These are phyloP conservation scores for Notolepis coatsorum DNA, from an alignment of 2,797 vertebrate species.

Conservation along the genomic window DNA sequence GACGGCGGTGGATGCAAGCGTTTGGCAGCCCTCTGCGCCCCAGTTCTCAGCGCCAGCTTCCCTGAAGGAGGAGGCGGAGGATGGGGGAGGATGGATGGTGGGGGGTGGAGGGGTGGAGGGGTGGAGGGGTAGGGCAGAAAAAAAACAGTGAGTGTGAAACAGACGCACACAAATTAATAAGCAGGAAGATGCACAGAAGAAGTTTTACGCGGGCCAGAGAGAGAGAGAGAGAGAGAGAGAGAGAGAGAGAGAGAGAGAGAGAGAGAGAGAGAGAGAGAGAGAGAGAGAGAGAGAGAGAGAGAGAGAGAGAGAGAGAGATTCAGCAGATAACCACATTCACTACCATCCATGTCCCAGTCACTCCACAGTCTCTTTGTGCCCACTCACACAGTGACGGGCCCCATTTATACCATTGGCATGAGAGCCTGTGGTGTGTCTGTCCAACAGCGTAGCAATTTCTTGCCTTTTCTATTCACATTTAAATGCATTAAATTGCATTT, in stretches of 20 bases:
- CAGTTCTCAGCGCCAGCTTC: conserved; percentile 94
- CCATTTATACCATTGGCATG: conserved; percentile 26
- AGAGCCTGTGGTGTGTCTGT: too few species aligned
- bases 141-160: conserved; percentile 29
- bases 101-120: conserved; percentile 66
- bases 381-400: conserved; percentile 19
- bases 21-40: conserved; percentile 97
- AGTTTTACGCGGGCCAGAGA: too few species aligned
- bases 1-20: conserved; percentile 89
- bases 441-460: too few species aligned
- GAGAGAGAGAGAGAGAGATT: conserved; percentile 17
- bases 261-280: conserved; percentile 27
- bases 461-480: too few species aligned
- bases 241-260: conserved; percentile 34
- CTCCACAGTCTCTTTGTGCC: conserved; percentile 25
- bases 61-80: conserved; percentile 81
- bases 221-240: too few species aligned
- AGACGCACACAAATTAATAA: background rate
- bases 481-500: too few species aligned
- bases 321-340: background rate
- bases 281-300: conserved; percentile 10
- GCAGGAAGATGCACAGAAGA: too few species aligned
- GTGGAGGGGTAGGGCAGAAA: conserved; percentile 47
- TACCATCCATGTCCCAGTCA: conserved; percentile 5
- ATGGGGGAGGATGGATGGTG: conserved; percentile 56